A percentile compares a stretch with the other conserved stretches of the same genome.
phyloP scores from a whole-genome alignment of 2,888 invertebrate species.

The Formica aserva region DNA sequence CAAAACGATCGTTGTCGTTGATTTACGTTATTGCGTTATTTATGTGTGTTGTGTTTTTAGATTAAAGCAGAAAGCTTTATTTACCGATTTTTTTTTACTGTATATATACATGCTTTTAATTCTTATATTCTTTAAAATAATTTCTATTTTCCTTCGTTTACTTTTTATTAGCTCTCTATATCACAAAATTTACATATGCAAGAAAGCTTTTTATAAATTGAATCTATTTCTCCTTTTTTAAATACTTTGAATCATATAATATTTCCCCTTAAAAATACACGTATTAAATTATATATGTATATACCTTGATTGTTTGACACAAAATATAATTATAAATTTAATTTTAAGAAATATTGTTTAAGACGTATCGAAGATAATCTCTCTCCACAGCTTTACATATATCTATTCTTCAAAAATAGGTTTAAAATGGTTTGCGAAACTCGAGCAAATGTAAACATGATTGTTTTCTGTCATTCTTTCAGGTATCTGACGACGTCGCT shows the following conservation, averaged over 20 bases:
- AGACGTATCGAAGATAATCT: not conserved
- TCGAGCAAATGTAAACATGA: not conserved
- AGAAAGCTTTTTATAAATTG: not conserved
- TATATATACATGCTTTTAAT: not conserved
- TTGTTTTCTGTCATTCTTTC: constrained; percentile 74
- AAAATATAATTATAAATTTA: not conserved
- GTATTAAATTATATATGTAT: not conserved
- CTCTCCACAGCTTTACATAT: not conserved
- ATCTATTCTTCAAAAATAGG: not conserved
- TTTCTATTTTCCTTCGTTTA: not conserved
- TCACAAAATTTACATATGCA: not conserved
- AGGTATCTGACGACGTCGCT: constrained; percentile 95
- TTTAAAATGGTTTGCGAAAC: not conserved
- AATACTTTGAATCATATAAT: not conserved
- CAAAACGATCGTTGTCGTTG: not conserved
- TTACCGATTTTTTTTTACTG: not conserved
- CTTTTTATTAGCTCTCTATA: not conserved
- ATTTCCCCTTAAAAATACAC: not conserved
- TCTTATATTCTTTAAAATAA: not conserved
- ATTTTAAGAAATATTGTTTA: not conserved
- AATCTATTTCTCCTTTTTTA: not conserved
- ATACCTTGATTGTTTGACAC: not conserved
- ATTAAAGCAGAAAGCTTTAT: not conserved
- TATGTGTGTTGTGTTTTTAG: not conserved
- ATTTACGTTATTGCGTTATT: constrained; percentile 21